Evolutionary conservation across 2,113 vertebrate species (phyloP).

Genomic region (Halcyon malimbica): DNA sequence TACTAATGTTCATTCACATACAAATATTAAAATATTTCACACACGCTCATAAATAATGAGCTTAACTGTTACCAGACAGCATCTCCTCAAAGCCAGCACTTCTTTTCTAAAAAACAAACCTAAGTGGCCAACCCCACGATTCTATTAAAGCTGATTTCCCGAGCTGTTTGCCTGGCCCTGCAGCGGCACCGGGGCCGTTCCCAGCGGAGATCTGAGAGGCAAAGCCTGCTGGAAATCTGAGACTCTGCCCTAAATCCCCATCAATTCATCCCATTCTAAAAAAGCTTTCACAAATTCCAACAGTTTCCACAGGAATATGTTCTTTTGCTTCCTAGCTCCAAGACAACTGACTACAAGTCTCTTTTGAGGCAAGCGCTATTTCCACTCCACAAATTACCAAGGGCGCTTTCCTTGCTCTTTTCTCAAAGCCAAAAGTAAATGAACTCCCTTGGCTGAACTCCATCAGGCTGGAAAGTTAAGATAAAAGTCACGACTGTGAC

Average conservation of each 20-base stretch:
- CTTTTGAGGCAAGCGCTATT: constrained; percentile 43
- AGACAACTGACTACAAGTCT: constrained; percentile 16
- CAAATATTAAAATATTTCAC: background rate
- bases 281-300: background rate
- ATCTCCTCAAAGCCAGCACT: background rate
- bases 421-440: constrained; percentile 63
- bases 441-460: constrained; percentile 61
- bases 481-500: constrained; percentile 45
- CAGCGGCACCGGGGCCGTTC: background rate
- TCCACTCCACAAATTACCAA: constrained; percentile 53
- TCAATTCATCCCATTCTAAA: constrained; percentile 2
- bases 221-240: background rate
- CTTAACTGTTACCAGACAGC: background rate
- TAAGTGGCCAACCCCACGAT: background rate
- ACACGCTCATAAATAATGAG: background rate
- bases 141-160: background rate
- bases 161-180: background rate
- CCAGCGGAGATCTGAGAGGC: background rate
- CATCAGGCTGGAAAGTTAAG: constrained; percentile 39
- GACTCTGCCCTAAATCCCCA: background rate
- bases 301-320: constrained; percentile 36
- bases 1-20: background rate
- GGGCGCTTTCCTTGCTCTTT: constrained; percentile 55
- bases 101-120: background rate
- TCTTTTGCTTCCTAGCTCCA: background rate